phyloP scores from a whole-genome alignment of 2,888 invertebrate species.

The Criorhina ranunculi region DNA sequence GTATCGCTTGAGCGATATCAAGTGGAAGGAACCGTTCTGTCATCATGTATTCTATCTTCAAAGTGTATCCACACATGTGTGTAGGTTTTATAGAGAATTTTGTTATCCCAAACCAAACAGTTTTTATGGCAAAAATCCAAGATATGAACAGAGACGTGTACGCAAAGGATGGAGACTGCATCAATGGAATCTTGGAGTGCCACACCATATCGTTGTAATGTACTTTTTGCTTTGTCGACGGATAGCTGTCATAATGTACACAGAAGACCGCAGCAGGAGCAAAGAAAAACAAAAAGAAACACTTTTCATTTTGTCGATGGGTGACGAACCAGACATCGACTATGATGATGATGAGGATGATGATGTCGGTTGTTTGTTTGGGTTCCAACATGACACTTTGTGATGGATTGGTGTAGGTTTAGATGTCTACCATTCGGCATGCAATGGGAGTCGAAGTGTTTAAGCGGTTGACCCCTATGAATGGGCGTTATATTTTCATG shows the following conservation, averaged over 20 bases:
- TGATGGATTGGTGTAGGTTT: slow-evolving; percentile 48
- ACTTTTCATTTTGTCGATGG: slow-evolving; percentile 65
- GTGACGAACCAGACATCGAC: slow-evolving; percentile 33
- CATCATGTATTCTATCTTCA: slow-evolving; percentile 18
- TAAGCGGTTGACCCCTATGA: slow-evolving; percentile 1
- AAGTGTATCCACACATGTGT: slow-evolving; percentile 27
- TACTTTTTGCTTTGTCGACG: background rate
- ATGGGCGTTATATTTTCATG: background rate
- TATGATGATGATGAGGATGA: slow-evolving; percentile 22
- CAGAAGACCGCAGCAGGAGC: slow-evolving; percentile 12
- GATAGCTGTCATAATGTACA: slow-evolving; percentile 46
- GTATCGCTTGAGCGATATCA: slow-evolving; percentile 21
- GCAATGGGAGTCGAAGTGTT: background rate
- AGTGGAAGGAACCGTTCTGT: slow-evolving; percentile 56
- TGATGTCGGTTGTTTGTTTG: slow-evolving; percentile 40
- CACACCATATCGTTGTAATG: background rate
- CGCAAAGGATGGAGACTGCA: background rate
- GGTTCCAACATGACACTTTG: slow-evolving; percentile 51
- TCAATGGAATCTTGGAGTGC: background rate
- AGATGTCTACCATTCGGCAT: background rate
- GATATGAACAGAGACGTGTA: background rate
- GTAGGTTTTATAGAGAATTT: slow-evolving; percentile 49
- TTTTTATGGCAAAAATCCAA: slow-evolving; percentile 21
- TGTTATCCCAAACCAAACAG: slow-evolving; percentile 67
- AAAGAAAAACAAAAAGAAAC: background rate